Conservation (phyloP, 35 echinoderm and acorn worm genomes). For the Heliocidaris erythrogramma region DNA sequence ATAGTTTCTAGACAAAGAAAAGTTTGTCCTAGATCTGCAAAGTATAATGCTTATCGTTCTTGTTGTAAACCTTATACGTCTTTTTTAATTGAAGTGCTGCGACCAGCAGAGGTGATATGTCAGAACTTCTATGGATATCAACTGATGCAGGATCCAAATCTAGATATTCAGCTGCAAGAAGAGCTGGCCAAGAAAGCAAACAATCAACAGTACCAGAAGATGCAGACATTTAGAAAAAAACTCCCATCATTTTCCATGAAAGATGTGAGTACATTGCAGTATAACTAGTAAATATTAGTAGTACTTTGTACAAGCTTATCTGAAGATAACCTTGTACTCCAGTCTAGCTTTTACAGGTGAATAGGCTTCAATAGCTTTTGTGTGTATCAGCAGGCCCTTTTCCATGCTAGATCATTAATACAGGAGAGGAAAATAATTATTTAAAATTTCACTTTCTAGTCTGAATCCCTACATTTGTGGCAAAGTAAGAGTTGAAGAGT, state of each 20-base stretch:
- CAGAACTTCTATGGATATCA: constrained; percentile 63
- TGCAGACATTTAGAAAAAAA: constrained; percentile 83
- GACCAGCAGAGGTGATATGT: constrained; percentile 5
- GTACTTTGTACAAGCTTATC: too few relatives aligned
- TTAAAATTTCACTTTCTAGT: too few relatives aligned
- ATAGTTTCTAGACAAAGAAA: constrained; percentile 26
- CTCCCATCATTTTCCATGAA: constrained; percentile 87
- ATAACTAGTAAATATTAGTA: not conserved
- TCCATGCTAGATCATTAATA: too few relatives aligned
- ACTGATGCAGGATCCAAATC: constrained; percentile 51
- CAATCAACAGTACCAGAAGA: constrained; percentile 61
- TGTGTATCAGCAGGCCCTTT: too few relatives aligned
- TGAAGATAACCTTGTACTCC: too few relatives aligned
- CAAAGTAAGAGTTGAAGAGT: too few relatives aligned
- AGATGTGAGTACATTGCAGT: constrained; percentile 54
- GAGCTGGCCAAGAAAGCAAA: constrained; percentile 59
- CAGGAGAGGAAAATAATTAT: too few relatives aligned
- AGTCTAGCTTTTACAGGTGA: too few relatives aligned
- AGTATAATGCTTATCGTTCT: not conserved
- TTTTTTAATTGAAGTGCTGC: not conserved
- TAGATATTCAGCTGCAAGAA: constrained; percentile 60
- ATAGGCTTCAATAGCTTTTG: too few relatives aligned
- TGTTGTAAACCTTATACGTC: not conserved
- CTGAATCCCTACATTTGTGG: too few relatives aligned
- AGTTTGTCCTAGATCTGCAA: not conserved